These are phyloP conservation scores for Coboldia fuscipes DNA, from an alignment of 1,140 invertebrate species.

Conservation along the genomic window DNA sequence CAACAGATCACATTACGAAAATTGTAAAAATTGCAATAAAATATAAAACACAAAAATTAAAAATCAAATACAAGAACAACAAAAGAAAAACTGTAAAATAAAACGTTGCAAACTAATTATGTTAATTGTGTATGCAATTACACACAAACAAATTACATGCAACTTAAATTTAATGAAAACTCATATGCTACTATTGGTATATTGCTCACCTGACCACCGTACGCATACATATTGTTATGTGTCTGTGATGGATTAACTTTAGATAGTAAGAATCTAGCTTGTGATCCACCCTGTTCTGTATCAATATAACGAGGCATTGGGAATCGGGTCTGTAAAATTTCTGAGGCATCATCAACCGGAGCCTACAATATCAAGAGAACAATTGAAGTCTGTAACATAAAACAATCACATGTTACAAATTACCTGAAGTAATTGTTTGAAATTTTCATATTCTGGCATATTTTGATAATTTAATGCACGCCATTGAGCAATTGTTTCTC, in stretches of 20 bases:
- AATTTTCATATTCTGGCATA: conserved; percentile 92
- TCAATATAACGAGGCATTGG: conserved; percentile 98
- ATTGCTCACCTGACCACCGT: conserved; percentile 61
- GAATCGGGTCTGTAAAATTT: conserved; percentile 86
- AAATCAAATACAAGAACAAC: not conserved
- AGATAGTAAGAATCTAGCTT: conserved; percentile 92
- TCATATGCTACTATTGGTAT: conserved; percentile 4
- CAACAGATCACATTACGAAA: too few relatives aligned
- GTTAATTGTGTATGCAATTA: conserved; percentile 8
- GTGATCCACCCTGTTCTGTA: conserved; percentile 93
- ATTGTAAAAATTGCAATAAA: conserved; percentile 9
- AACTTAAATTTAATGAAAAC: conserved; percentile 2
- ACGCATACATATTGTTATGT: conserved; percentile 97
- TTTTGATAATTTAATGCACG: conserved; percentile 85
- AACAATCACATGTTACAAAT: not conserved
- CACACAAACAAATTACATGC: conserved; percentile 8
- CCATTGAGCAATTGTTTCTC: conserved; percentile 98
- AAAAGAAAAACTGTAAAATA: not conserved
- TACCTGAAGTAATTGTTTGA: conserved; percentile 74
- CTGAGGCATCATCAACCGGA: conserved; percentile 91
- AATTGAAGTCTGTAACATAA: not conserved
- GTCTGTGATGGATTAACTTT: conserved; percentile 99
- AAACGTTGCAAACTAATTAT: conserved; percentile 4
- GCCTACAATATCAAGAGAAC: conserved; percentile 24
- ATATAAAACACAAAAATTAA: conserved; percentile 5